Evolutionary conservation across 2,113 vertebrate species (phyloP).

Genomic region (Xiphorhynchus elegans): DNA sequence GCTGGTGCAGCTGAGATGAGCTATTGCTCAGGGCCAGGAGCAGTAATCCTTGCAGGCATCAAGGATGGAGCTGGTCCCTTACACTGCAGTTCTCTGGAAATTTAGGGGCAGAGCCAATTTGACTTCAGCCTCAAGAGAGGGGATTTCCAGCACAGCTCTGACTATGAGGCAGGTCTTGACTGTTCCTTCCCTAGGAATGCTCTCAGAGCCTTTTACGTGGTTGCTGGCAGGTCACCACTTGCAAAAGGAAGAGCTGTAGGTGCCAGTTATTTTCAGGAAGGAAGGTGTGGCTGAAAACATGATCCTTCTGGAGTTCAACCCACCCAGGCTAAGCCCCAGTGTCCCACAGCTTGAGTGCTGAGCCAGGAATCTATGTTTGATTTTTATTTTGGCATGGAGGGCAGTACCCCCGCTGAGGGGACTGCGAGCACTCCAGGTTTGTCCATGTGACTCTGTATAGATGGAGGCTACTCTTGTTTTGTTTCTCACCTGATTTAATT

Average conservation of each 20-base stretch:
- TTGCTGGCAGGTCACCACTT: background rate
- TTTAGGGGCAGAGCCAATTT: background rate
- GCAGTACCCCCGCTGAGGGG: background rate
- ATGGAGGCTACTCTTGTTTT: conserved; percentile 51
- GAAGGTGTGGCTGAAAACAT: background rate
- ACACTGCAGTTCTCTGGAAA: background rate
- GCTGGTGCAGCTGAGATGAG: background rate
- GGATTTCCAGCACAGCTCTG: background rate
- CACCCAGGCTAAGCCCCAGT: background rate
- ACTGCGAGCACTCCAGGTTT: background rate
- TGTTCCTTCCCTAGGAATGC: background rate
- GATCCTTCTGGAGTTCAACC: conserved; percentile 1
- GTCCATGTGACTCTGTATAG: background rate
- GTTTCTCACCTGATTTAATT: conserved; percentile 39
- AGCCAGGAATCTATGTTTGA: background rate
- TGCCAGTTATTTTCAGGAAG: conserved; percentile 12
- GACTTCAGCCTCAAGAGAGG: background rate
- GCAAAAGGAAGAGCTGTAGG: background rate
- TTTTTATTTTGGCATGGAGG: background rate
- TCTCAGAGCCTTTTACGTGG: rapidly evolving
- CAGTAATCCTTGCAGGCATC: background rate
- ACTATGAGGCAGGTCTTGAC: conserved; percentile 5
- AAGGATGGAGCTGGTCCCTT: background rate
- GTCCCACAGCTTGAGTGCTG: background rate
- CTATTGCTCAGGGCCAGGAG: background rate